Percentiles rank a stretch among this genome's conserved stretches.
Conservation (phyloP, 2,888 invertebrate genomes). For the Diaprepes abbreviatus region DNA sequence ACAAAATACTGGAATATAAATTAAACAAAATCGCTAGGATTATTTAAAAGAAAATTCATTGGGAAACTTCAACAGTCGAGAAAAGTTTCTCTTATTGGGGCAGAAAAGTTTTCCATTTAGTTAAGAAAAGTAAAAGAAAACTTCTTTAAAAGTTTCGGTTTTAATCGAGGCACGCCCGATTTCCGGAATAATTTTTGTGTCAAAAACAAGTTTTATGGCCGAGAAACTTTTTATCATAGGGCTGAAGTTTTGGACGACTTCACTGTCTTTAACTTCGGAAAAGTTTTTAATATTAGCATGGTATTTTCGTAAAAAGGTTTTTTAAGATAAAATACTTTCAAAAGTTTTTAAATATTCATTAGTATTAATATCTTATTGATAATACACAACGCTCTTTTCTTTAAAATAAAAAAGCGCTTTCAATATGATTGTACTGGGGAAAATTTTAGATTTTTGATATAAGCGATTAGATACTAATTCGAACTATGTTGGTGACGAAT, state of each 20-base stretch:
- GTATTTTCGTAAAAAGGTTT: not conserved
- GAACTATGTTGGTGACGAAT: too few relatives aligned
- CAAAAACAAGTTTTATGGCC: constrained; percentile 10
- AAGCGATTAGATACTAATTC: too few relatives aligned
- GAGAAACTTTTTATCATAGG: not conserved
- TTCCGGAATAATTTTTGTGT: constrained; percentile 15
- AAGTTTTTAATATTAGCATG: not conserved
- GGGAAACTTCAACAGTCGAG: not conserved
- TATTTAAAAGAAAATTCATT: constrained; percentile 3
- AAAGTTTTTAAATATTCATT: not conserved
- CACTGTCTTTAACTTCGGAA: not conserved
- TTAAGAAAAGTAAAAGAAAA: not conserved
- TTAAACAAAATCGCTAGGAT: not conserved
- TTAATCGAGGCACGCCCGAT: not conserved
- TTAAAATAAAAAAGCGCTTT: too few relatives aligned
- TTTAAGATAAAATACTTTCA: not conserved
- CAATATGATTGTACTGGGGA: too few relatives aligned
- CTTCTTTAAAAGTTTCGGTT: not conserved
- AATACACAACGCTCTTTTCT: not conserved
- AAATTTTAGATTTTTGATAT: too few relatives aligned
- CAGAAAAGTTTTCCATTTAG: constrained; percentile 8
- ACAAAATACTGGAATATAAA: too few relatives aligned
- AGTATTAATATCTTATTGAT: not conserved
- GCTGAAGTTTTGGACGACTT: not conserved
- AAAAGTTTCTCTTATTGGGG: not conserved